Base-by-base conservation (phyloP, 1,140 invertebrate genomes). In the Thalassaphorura encarpata region DNA sequence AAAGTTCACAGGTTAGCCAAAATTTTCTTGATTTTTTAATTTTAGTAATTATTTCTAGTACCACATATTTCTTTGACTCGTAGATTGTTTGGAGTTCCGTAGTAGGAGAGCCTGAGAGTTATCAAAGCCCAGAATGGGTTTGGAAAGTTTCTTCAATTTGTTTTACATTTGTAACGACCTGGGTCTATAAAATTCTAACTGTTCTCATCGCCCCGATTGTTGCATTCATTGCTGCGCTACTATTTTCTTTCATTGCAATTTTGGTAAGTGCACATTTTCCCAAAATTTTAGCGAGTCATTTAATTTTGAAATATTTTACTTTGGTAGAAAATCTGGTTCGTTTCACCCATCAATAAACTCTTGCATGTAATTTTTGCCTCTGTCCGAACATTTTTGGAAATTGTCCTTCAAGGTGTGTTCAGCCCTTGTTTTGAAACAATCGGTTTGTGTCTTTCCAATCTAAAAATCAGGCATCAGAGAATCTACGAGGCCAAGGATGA, bases 401-500 rank as follows among this genome's bases (percentile, higher is more conserved):
- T 61, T 5, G n/a, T 50, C 2, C 2, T 43, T 6, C 33, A 46
- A 24, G 33, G 28, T 13, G 29, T 56, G n/a, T 39, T 42, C 16
- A 55, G 60, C 18, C 60, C 60, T 23, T 24, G 43, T 6, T 57
- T 56, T 26, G 54, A 61, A 29, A 50, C 52, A 5, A 21, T 61
- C 16, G 60, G 60, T 15, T 28, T 61, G 3, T 54, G 50, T 24
- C 26, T 56, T 18, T 61, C 60, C 27, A 43, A 49, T 15, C 19
- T 57, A 6, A 61, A 57, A 45, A 26, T 61, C 19, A 39, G 60
- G 29, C 60, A 61, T 57, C 60, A 61, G 42, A 24, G 60, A 28
- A 40, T 61, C 28, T 54, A 54, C 29, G 55, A 61, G 39, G 40
- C 55, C 19, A 61, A 57, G 28, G 60, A 61, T 21, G 54, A 57